Conservation (phyloP, 2,797 vertebrate species). For the Chaenodraco wilsoni region DNA sequence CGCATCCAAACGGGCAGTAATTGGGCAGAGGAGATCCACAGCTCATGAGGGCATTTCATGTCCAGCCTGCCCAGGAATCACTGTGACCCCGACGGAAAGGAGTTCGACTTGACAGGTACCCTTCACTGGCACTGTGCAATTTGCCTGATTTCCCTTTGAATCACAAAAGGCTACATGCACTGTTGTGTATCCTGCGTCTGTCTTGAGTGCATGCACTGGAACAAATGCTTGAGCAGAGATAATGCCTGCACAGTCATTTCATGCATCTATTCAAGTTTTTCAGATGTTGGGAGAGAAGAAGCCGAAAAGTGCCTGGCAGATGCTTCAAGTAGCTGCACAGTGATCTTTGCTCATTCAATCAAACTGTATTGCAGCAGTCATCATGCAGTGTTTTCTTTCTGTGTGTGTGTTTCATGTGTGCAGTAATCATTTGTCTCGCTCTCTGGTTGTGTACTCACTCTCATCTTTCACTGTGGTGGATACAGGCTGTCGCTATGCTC, state of each 20-base stretch:
- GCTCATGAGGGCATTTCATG: slow-evolving; percentile 80
- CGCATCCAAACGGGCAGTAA: slow-evolving; percentile 77
- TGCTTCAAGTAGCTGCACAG: slow-evolving; percentile 62
- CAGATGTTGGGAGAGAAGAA: slow-evolving; percentile 54
- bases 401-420: slow-evolving; percentile 76
- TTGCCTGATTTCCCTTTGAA: slow-evolving; percentile 54
- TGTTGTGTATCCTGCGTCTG: slow-evolving; percentile 70
- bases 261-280: slow-evolving; percentile 71
- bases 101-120: slow-evolving; percentile 85
- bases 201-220: slow-evolving; percentile 75
- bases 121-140: slow-evolving; percentile 55
- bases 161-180: slow-evolving; percentile 58
- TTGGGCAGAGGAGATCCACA: slow-evolving; percentile 70
- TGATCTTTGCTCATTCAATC: slow-evolving; percentile 60
- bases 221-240: slow-evolving; percentile 66
- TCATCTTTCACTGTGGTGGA: slow-evolving; percentile 80
- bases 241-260: slow-evolving; percentile 56
- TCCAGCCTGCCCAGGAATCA: slow-evolving; percentile 76
- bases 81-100: slow-evolving; percentile 83
- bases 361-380: slow-evolving; percentile 78
- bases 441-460: slow-evolving; percentile 80
- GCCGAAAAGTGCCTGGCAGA: slow-evolving; percentile 64
- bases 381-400: slow-evolving; percentile 67
- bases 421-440: slow-evolving; percentile 81
- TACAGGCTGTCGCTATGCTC: slow-evolving; percentile 82